Conservation (phyloP, 1,140 invertebrate species). For the Musca vetustissima region DNA sequence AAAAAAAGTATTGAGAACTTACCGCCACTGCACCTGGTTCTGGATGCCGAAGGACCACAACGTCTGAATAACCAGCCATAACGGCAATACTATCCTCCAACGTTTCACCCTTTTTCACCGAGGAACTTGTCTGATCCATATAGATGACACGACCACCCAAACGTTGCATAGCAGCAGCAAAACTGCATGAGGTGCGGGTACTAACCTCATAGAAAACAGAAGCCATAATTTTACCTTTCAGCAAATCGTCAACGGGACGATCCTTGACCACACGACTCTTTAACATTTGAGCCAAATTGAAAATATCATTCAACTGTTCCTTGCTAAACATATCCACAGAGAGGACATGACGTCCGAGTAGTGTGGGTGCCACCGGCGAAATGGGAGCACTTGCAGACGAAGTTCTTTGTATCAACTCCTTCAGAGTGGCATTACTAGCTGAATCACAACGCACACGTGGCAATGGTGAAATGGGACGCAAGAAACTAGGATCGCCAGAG, state of each 20-base stretch:
- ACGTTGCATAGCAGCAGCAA: constrained; percentile 93
- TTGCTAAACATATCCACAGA: constrained; percentile 85
- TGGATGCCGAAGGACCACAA: constrained; percentile 93
- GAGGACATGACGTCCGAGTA: constrained; percentile 81
- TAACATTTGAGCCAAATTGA: constrained; percentile 90
- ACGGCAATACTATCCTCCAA: constrained; percentile 86
- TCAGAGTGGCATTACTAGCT: constrained; percentile 56
- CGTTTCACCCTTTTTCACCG: constrained; percentile 95
- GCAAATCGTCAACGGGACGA: constrained; percentile 78
- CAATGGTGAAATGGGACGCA: constrained; percentile 51
- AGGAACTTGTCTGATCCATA: constrained; percentile 87
- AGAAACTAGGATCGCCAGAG: constrained; percentile 53
- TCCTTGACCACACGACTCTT: constrained; percentile 82
- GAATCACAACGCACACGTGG: constrained; percentile 62
- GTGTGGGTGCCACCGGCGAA: constrained; percentile 56
- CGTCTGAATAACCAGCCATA: constrained; percentile 87
- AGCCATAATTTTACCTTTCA: constrained; percentile 93
- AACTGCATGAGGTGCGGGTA: constrained; percentile 94
- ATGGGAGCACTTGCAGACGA: constrained; percentile 23
- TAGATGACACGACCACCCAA: constrained; percentile 89
- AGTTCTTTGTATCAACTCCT: constrained; percentile 55
- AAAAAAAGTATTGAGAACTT: constrained; percentile 42
- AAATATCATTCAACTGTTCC: constrained; percentile 89
- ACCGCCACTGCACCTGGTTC: constrained; percentile 87
- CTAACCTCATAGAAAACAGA: constrained; percentile 97